A percentile compares a stretch with the other conserved stretches of the same genome.
These are phyloP conservation scores for Salvelinus alpinus DNA, from an alignment of 2,113 vertebrate genomes.

Conservation along the genomic window DNA sequence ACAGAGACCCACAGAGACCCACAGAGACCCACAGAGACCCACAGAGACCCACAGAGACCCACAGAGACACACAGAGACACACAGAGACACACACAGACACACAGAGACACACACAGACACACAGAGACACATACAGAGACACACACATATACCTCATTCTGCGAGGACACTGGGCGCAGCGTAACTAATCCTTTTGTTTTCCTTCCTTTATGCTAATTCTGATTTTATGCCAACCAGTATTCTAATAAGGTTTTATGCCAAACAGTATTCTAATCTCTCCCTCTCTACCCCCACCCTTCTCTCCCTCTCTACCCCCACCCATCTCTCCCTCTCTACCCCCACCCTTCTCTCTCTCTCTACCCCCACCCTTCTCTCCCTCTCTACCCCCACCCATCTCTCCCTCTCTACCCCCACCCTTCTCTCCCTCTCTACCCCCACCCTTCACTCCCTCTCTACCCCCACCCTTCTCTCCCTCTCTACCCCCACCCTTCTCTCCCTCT, in stretches of 20 bases:
- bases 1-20: neutral
- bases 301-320: no score
- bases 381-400: no score
- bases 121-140: neutral
- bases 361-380: no score
- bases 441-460: no score
- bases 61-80: conserved; percentile 15
- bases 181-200: conserved; percentile 1
- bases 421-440: no score
- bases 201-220: conserved; percentile 44
- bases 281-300: no score
- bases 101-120: neutral
- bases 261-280: no score
- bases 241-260: neutral
- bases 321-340: no score
- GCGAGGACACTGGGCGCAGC: neutral
- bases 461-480: no score
- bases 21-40: neutral
- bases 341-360: no score
- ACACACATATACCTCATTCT: neutral
- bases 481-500: no score
- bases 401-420: no score
- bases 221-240: conserved; percentile 31
- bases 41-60: neutral
- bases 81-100: neutral